Conservation (phyloP, 2,113 vertebrate species). For the Gila orcuttii region DNA sequence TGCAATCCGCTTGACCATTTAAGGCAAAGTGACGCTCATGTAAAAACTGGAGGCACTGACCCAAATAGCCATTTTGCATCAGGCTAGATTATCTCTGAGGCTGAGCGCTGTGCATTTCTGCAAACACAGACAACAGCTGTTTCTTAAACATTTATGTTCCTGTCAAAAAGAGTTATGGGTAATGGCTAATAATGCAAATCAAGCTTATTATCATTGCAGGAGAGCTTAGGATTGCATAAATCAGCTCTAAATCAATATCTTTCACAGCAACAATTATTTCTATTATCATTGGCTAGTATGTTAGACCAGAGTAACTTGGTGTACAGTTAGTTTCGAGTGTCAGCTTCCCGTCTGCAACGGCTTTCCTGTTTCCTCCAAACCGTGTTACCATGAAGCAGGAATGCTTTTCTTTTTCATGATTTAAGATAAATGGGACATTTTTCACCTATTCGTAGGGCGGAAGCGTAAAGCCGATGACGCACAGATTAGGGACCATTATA, state of each 20-base stretch:
- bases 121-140: slow-evolving; percentile 51
- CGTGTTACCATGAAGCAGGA: slow-evolving; percentile 28
- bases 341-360: slow-evolving; percentile 44
- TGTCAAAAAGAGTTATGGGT: slow-evolving; percentile 53
- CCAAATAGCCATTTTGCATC: slow-evolving; percentile 47
- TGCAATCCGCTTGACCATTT: slow-evolving; percentile 50
- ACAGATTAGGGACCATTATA: slow-evolving; percentile 44
- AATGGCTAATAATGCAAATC: slow-evolving; percentile 10
- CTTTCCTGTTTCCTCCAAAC: slow-evolving; percentile 30
- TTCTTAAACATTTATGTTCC: slow-evolving; percentile 43
- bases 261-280: slow-evolving; percentile 47
- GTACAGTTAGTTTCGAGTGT: slow-evolving; percentile 34
- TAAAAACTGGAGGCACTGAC: slow-evolving; percentile 49
- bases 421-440: slow-evolving; percentile 22
- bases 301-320: slow-evolving; percentile 43
- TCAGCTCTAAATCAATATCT: slow-evolving; percentile 24
- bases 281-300: slow-evolving; percentile 52
- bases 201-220: not conserved
- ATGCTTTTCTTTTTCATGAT: slow-evolving; percentile 20
- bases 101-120: not conserved
- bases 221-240: slow-evolving; percentile 14
- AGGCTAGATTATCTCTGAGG: slow-evolving; percentile 41
- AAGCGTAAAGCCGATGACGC: not conserved
- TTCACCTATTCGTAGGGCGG: slow-evolving; percentile 9
- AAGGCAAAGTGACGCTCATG: slow-evolving; percentile 54